Percentiles rank a stretch among this genome's conserved stretches.
These are phyloP conservation scores for Heliconius aoede DNA, from an alignment of 2,888 invertebrate species.

Conservation along the genomic window DNA sequence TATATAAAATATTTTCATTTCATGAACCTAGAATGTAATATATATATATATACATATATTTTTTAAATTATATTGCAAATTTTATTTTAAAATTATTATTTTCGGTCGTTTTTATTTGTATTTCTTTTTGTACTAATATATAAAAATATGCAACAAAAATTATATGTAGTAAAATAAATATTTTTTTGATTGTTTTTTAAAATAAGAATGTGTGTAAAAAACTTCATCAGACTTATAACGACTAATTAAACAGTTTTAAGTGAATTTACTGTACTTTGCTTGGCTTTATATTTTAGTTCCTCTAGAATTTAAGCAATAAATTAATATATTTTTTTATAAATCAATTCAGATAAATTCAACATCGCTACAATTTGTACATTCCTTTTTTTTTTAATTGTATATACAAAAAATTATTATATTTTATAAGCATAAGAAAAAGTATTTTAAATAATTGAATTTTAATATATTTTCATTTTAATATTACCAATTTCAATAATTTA, in stretches of 20 bases:
- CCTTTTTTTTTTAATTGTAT: too few relatives aligned
- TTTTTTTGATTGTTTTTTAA: background rate
- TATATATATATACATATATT: too few relatives aligned
- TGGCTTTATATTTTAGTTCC: constrained; percentile 16
- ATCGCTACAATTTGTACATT: constrained; percentile 65
- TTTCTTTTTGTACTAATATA: background rate
- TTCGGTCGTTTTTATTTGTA: background rate
- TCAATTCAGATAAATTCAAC: constrained; percentile 6
- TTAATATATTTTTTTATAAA: constrained; percentile 27
- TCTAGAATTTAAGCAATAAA: constrained; percentile 46
- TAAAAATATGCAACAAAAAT: too few relatives aligned
- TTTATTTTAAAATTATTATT: too few relatives aligned
- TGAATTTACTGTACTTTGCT: constrained; percentile 18
- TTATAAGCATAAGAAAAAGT: constrained; percentile 18
- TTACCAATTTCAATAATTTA: constrained; percentile 5
- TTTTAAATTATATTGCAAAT: too few relatives aligned
- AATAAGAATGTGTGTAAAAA: background rate
- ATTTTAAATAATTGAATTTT: constrained; percentile 23
- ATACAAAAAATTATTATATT: too few relatives aligned
- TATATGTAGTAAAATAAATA: too few relatives aligned
- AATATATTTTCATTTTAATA: constrained; percentile 13
- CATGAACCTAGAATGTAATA: background rate
- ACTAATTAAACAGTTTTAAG: background rate
- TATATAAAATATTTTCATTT: background rate
- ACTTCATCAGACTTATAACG: constrained; percentile 1